Base-by-base conservation (phyloP, 2,113 vertebrate genomes). In the Centropristis striata region DNA sequence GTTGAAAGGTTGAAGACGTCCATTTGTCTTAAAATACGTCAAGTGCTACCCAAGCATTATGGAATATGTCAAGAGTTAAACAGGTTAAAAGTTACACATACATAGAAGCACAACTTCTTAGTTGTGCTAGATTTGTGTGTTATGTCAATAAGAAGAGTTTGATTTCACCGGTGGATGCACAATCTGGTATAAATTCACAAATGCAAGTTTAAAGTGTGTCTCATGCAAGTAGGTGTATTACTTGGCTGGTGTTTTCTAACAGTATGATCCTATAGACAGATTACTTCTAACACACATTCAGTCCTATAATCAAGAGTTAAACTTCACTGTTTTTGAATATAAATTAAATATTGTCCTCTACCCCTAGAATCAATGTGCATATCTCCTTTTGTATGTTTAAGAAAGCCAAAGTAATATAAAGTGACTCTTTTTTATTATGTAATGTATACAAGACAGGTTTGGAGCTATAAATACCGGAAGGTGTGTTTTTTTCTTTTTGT, bases 1-100 rank as follows among this genome's bases (percentile, higher is more conserved):
- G 23, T 15, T 84, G 76, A 27, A 63, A 69, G 50, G 51, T 60
- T 58, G 55, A 71, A 75, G 21, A 50, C 44, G 57, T 23, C 27
- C 53, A 46, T 61, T 63, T 51, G 28, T 63, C 69, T 85, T n/a
- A 80, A 80, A 90, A 84, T 80, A 75, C 64, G 9, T 12, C 25
- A 46, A 60, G 47, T 36, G 65, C 51, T 46, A 8, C 49, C 73
- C 16, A 15, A 16, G 46, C 28, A 25, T 44, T 27, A 27, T 64
- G 39, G 9, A 50, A 60, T 79, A 58, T 69, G 63, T 64, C 3
- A 0, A 1, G 18, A 65, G 27, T 20, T 21, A 42, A 68, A 16
- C 41, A 47, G 37, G 49, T 46, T 64, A 59, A 67, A 46, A 28
- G 7, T 44, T 21, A 8, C 14, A 27, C 12, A 44, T 21, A 39